phyloP scores from a whole-genome alignment of 30 jellyfish, hydroid and myxozoan species.

The Chironex yamaguchii region DNA sequence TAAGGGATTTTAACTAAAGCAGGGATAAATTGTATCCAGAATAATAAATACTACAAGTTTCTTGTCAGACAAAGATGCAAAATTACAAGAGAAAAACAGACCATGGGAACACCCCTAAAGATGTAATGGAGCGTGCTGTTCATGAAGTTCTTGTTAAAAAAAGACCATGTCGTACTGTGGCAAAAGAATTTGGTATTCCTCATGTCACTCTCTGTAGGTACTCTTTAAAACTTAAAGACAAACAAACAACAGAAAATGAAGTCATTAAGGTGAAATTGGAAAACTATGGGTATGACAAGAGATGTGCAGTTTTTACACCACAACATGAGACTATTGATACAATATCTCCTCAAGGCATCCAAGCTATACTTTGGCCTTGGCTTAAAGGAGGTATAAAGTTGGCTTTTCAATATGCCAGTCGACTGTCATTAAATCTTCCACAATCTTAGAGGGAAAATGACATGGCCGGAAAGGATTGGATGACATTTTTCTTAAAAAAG shows the following conservation, averaged over 20 bases:
- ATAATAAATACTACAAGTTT: background rate
- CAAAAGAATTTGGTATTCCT: background rate
- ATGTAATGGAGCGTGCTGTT: constrained; percentile 43
- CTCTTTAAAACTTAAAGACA: background rate
- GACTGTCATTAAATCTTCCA: constrained; percentile 13
- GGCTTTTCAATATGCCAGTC: constrained; percentile 36
- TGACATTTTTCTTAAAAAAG: constrained; percentile 11
- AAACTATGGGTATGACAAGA: background rate
- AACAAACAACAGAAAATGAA: background rate
- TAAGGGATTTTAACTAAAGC: background rate
- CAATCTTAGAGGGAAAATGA: constrained; percentile 6
- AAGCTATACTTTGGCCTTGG: constrained; percentile 34
- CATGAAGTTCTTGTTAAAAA: constrained; percentile 38
- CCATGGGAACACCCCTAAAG: constrained; percentile 24
- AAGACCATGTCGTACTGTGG: constrained; percentile 37
- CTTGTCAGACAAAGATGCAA: constrained; percentile 23
- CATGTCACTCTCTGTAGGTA: constrained; percentile 22
- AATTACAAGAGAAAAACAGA: constrained; percentile 48
- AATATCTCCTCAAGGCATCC: background rate
- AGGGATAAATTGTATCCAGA: background rate
- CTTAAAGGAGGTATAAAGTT: constrained; percentile 25
- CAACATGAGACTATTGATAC: constrained; percentile 37
- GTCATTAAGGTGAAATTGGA: background rate
- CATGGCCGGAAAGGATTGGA: constrained; percentile 67
- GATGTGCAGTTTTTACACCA: constrained; percentile 25